These are phyloP conservation scores for Coreius guichenoti DNA, from an alignment of 2,797 vertebrate genomes.

Conservation along the genomic window DNA sequence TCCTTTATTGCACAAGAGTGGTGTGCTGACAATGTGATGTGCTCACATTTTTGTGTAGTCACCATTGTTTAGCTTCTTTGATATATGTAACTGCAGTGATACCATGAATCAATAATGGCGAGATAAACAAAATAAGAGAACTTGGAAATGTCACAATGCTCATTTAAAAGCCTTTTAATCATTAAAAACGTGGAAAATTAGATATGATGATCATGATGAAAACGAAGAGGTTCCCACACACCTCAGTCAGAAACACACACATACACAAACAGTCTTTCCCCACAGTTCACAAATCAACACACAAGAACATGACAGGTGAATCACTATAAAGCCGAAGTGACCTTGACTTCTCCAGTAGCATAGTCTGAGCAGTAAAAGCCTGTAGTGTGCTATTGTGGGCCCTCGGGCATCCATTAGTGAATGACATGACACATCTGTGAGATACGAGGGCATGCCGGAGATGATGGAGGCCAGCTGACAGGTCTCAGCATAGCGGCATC, in stretches of 20 bases:
- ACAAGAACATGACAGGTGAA: constrained; percentile 75
- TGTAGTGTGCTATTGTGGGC: constrained; percentile 78
- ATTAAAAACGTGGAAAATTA: neutral
- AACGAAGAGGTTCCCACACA: neutral
- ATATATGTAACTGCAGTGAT: neutral
- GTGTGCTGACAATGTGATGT: neutral
- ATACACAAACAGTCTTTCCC: constrained; percentile 54
- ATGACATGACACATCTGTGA: constrained; percentile 76
- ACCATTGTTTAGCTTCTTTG: constrained; percentile 6
- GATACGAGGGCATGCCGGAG: constrained; percentile 61
- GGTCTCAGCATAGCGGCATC: constrained; percentile 63
- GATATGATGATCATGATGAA: neutral
- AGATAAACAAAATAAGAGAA: neutral
- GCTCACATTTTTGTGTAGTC: too few relatives aligned
- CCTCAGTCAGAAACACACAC: constrained; percentile 43
- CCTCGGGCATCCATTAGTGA: constrained; percentile 79
- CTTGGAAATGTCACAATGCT: neutral
- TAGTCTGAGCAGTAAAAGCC: constrained; percentile 78
- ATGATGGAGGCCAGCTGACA: constrained; percentile 76
- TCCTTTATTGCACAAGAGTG: neutral
- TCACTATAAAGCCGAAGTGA: constrained; percentile 73
- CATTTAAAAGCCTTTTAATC: constrained; percentile 5
- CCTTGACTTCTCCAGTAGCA: constrained; percentile 74
- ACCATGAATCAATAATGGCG: neutral
- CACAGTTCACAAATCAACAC: constrained; percentile 76